phyloP scores from a whole-genome alignment of 2,113 vertebrate genomes.

The Zootoca vivipara region DNA sequence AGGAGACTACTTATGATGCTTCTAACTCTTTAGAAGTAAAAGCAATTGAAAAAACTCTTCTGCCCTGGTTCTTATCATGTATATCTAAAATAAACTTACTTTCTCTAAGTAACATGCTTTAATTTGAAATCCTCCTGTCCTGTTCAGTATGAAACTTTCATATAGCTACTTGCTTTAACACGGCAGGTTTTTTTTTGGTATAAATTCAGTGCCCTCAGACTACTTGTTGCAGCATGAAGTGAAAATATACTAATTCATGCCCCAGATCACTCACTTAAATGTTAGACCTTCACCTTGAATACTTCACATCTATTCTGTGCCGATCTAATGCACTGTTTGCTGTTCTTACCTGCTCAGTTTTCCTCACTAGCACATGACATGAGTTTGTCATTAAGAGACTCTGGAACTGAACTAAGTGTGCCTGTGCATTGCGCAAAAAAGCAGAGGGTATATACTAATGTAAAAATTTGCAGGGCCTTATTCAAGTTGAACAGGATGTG shows the following conservation, averaged over 20 bases:
- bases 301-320: conserved; percentile 18
- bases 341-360: conserved; percentile 50
- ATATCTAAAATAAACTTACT: background rate
- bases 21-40: background rate
- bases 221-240: background rate
- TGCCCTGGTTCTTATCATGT: background rate
- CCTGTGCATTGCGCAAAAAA: conserved; percentile 60
- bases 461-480: conserved; percentile 69
- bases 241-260: conserved; percentile 29
- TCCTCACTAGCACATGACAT: conserved; percentile 37
- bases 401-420: conserved; percentile 44
- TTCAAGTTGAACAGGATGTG: conserved; percentile 52
- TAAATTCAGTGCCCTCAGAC: background rate
- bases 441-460: background rate
- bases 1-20: background rate
- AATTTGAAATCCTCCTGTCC: background rate
- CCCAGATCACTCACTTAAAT: conserved; percentile 45
- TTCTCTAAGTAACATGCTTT: background rate
- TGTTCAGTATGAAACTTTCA: conserved; percentile 14
- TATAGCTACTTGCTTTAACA: conserved; percentile 10
- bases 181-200: conserved; percentile 28
- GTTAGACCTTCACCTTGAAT: conserved; percentile 12
- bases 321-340: conserved; percentile 30
- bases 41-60: background rate
- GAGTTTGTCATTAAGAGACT: conserved; percentile 44